Evolutionary conservation across 2,113 vertebrate species (phyloP).

Genomic region (Dipodomys spectabilis): DNA sequence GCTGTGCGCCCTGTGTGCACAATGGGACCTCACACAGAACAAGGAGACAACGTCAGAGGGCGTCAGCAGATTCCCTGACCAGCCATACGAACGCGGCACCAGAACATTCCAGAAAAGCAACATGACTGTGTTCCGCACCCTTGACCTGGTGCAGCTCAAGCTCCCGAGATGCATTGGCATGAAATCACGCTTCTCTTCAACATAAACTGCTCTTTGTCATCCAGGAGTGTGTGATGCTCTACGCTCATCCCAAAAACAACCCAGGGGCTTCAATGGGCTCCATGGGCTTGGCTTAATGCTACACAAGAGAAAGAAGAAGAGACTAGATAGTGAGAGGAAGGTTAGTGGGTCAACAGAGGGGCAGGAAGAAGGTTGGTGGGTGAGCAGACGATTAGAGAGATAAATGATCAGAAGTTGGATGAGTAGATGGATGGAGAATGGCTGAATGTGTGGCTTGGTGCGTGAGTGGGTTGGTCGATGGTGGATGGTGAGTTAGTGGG

Average conservation of each 20-base stretch:
- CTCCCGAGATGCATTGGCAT: fast-evolving
- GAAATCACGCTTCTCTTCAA: neutral
- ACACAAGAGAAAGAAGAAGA: neutral
- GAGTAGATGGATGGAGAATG: neutral
- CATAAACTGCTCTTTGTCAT: neutral
- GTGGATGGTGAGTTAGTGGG: no score
- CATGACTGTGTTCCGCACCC: no score
- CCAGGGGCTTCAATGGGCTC: no score
- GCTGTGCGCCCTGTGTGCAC: neutral
- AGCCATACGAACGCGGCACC: neutral
- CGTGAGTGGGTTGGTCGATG: no score
- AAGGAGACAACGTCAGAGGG: no score
- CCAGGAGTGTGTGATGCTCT: fast-evolving
- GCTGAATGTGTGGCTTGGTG: neutral
- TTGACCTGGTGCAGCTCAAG: fast-evolving
- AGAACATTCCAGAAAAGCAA: neutral
- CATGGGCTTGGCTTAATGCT: neutral
- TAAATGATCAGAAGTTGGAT: no score
- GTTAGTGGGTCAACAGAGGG: no score
- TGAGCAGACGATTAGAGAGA: no score
- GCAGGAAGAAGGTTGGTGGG: fast-evolving
- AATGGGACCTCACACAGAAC: neutral
- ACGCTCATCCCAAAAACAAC: neutral
- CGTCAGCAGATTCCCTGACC: neutral
- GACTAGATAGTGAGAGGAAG: neutral